These are phyloP conservation scores for Calephelis nemesis DNA, from an alignment of 1,140 invertebrate genomes.

Conservation along the genomic window DNA sequence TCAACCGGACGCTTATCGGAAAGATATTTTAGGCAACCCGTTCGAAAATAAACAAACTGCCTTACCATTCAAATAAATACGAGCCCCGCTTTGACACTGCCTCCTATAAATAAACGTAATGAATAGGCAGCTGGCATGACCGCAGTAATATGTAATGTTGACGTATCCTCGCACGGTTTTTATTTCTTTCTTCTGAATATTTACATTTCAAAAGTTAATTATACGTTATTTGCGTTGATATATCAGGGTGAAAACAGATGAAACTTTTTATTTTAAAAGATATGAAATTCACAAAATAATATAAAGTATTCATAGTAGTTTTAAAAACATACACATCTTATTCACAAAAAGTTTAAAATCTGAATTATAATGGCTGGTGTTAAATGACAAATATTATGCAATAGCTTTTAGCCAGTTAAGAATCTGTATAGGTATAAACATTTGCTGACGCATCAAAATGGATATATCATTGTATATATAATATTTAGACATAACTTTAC, in stretches of 20 bases:
- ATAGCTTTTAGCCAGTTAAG: too few species aligned
- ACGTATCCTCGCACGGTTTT: slow-evolving; percentile 60
- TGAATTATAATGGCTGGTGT: too few species aligned
- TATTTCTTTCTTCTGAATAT: slow-evolving; percentile 42
- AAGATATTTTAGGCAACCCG: slow-evolving; percentile 64
- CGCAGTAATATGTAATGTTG: slow-evolving; percentile 67
- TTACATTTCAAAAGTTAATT: slow-evolving; percentile 52
- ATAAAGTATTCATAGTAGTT: too few species aligned
- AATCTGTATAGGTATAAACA: too few species aligned
- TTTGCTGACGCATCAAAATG: too few species aligned
- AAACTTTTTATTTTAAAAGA: too few species aligned
- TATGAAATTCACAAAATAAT: too few species aligned
- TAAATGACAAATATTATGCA: too few species aligned
- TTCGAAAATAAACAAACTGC: slow-evolving; percentile 73
- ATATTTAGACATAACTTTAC: too few species aligned
- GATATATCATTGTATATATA: too few species aligned
- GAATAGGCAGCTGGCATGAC: slow-evolving; percentile 67
- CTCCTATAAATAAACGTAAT: slow-evolving; percentile 76
- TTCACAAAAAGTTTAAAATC: too few species aligned
- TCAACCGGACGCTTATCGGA: slow-evolving; percentile 62
- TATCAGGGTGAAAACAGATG: background rate
- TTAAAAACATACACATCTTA: too few species aligned
- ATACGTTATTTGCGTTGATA: background rate
- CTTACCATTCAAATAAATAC: slow-evolving; percentile 67
- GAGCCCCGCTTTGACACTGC: slow-evolving; percentile 66